A percentile compares a stretch with the other conserved stretches of the same genome.
These are phyloP conservation scores for Spialia ferax DNA, from an alignment of 2,888 invertebrate genomes.

Conservation along the genomic window DNA sequence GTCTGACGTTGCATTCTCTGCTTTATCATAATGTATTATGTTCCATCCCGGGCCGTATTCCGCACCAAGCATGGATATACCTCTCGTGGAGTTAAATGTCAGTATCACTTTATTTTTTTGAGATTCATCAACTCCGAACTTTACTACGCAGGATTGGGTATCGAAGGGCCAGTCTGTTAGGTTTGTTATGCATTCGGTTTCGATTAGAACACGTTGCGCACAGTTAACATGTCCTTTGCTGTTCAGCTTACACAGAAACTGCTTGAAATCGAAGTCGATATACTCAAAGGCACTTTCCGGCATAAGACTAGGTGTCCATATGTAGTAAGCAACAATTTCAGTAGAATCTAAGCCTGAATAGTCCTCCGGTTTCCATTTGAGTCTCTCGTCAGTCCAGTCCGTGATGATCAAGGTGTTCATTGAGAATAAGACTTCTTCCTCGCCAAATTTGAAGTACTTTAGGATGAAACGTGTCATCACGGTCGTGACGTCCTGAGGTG, in stretches of 20 bases:
- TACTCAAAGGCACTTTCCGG: constrained; percentile 49
- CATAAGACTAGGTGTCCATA: constrained; percentile 49
- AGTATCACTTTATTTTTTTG: constrained; percentile 43
- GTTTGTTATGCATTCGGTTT: constrained; percentile 50
- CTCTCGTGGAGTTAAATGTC: constrained; percentile 41
- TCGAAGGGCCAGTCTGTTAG: constrained; percentile 60
- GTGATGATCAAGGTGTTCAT: constrained; percentile 47
- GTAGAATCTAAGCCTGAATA: constrained; percentile 45
- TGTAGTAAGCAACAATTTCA: constrained; percentile 9
- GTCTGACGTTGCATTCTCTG: constrained; percentile 42
- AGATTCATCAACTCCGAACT: constrained; percentile 42
- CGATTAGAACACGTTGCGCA: constrained; percentile 10
- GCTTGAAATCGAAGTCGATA: constrained; percentile 32
- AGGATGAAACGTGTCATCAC: constrained; percentile 50
- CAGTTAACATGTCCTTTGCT: constrained; percentile 50
- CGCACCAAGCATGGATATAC: constrained; percentile 47
- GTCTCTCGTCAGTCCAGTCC: constrained; percentile 49
- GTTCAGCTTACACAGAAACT: constrained; percentile 46
- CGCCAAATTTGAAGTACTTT: constrained; percentile 54
- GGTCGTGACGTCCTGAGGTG: constrained; percentile 17
- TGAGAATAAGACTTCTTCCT: constrained; percentile 50
- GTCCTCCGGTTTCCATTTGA: constrained; percentile 50
- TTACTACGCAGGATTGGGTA: constrained; percentile 53
- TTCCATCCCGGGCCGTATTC: constrained; percentile 60
- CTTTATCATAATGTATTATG: constrained; percentile 54